Evolutionary conservation across 2,888 invertebrate species (phyloP), one percentile per base, ranked within the genome.

Genomic region (Sphaerophoria rueppellii): DNA sequence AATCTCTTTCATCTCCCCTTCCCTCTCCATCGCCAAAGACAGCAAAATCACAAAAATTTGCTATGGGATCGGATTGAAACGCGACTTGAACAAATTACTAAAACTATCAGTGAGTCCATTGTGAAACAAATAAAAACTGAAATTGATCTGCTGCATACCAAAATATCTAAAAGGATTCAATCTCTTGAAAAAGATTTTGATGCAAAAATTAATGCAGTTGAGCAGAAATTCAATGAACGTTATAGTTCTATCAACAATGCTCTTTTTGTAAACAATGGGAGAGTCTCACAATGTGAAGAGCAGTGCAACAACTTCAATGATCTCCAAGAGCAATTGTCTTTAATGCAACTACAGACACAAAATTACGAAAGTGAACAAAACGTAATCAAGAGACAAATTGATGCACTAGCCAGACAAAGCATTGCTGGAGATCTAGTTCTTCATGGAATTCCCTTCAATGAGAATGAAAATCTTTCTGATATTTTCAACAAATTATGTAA

Each of bases 181-280:
- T 35, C 14, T 9, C 6, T 57, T n/a, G 57, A 57, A 57, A 57
- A 9, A 35, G 35, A 57, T 14, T 35, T 57, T 7, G 37, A 57
- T 37, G 6, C 2, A n/a, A 57, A 57, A 57, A 57, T 57, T 6
- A 35, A 57, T 35, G n/a, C n/a, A 35, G 37, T 57, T 5, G 57
- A 57, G 35, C 57, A 35, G 37, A 57, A 57, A 35, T 57, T 57
- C 7, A 35, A 57, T 37, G 57, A 57, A 5, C 35, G 57, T 2
- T 57, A 35, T 37, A 57, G 57, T 14, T 37, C 57, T 3, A 35
- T 57, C 1, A 57, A 57, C 14, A 57, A 14, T 57, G 3, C 57
- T 6, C n/a, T 57, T 57, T 37, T 57, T 6, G 4, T 37, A 35
- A 35, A 37, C 37, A 37, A 37, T n/a, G 7, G 35, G 35, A 57